Percentiles rank a stretch among this genome's conserved stretches.
These are phyloP conservation scores for Epinephelus moara DNA, from an alignment of 2,113 vertebrate genomes.

Conservation along the genomic window DNA sequence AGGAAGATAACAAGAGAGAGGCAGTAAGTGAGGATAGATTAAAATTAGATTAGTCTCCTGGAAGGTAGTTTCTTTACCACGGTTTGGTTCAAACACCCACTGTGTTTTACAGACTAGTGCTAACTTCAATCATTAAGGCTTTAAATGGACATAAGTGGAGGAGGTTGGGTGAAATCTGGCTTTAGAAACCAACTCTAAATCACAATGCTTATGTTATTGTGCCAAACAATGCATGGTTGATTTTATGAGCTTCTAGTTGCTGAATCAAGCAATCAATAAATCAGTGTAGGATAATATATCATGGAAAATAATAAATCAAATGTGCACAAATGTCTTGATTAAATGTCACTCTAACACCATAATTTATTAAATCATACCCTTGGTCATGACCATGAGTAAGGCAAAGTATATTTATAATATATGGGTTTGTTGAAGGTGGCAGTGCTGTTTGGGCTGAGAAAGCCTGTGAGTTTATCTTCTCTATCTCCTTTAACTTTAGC, in stretches of 20 bases:
- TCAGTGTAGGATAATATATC: not conserved
- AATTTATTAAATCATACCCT: not conserved
- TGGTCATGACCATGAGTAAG: too few species aligned
- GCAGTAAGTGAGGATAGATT: not conserved
- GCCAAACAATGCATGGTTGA: not conserved
- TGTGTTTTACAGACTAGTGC: not conserved
- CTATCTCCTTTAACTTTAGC: too few species aligned
- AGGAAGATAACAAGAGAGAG: not conserved
- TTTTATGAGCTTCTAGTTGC: not conserved
- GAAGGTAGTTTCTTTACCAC: not conserved
- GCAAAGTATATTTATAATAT: too few species aligned
- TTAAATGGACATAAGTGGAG: slow-evolving; percentile 8
- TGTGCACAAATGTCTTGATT: not conserved
- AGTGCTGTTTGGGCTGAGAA: too few species aligned
- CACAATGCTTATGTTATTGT: not conserved
- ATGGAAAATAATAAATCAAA: not conserved
- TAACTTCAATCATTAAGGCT: slow-evolving; percentile 14
- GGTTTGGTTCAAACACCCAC: slow-evolving; percentile 7
- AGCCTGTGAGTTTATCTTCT: too few species aligned
- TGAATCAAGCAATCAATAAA: not conserved
- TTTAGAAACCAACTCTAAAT: slow-evolving; percentile 10
- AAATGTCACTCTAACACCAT: slow-evolving; percentile 1
- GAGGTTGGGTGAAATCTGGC: not conserved
- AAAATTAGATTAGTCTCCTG: slow-evolving; percentile 22
- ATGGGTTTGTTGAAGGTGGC: too few species aligned